Evolutionary conservation across 2,113 vertebrate species (phyloP).

Genomic region (Tringa solitaria): DNA sequence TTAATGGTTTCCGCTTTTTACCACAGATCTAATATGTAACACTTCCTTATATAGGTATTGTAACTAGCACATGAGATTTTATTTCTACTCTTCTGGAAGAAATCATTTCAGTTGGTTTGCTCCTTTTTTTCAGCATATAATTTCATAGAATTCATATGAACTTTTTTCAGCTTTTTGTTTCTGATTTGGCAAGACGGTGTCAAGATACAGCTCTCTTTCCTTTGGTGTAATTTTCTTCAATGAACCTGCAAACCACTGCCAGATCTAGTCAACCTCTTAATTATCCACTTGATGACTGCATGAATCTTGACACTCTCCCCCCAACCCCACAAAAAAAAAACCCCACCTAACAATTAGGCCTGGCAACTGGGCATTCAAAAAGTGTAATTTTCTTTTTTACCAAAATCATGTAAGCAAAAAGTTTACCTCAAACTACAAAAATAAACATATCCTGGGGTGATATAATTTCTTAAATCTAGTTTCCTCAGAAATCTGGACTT

Average conservation of each 20-base stretch:
- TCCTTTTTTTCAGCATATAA: background rate
- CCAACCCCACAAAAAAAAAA: background rate
- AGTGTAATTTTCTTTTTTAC: background rate
- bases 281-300: background rate
- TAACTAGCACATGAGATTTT: background rate
- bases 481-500: background rate
- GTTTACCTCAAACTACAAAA: background rate
- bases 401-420: background rate
- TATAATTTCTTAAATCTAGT: background rate
- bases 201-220: background rate
- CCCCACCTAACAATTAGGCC: background rate
- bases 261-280: background rate
- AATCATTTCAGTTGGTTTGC: background rate
- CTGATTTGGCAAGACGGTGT: background rate
- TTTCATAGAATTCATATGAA: background rate
- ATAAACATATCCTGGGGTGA: background rate
- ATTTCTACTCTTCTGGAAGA: background rate
- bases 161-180: background rate
- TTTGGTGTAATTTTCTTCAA: background rate
- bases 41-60: background rate
- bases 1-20: background rate
- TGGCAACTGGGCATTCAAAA: background rate
- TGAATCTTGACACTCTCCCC: background rate
- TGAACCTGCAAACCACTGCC: background rate
- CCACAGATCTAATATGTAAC: background rate